A percentile compares a stretch with the other conserved stretches of the same genome.
Conservation (phyloP, 2,113 vertebrate species). For the Lepus timidus region DNA sequence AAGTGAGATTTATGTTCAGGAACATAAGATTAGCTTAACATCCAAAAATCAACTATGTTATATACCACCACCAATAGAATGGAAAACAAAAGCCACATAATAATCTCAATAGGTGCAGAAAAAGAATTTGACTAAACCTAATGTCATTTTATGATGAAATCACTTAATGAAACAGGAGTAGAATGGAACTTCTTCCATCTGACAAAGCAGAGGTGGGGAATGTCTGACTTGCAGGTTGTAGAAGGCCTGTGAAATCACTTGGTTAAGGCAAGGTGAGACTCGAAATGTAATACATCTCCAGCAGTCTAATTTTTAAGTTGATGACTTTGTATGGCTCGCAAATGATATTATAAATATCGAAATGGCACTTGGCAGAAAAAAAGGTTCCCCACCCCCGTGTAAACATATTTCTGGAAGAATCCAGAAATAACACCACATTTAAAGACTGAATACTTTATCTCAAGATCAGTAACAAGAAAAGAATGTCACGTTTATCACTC, state of each 20-base stretch:
- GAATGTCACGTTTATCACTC: background rate
- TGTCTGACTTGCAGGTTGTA: too few species aligned
- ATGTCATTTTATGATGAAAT: background rate
- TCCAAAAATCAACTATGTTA: background rate
- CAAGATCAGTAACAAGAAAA: background rate
- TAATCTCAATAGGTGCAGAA: background rate
- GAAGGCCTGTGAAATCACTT: too few species aligned
- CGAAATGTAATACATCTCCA: too few species aligned
- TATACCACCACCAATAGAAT: background rate
- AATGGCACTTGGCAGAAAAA: too few species aligned
- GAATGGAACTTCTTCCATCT: conserved; percentile 6
- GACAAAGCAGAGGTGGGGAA: background rate
- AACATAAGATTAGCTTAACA: conserved; percentile 18
- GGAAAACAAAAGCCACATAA: background rate
- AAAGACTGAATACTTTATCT: background rate
- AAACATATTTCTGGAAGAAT: background rate
- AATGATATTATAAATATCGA: too few species aligned
- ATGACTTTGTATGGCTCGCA: too few species aligned
- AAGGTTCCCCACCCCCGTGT: background rate
- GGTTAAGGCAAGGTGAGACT: too few species aligned
- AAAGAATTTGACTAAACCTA: background rate
- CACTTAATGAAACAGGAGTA: background rate
- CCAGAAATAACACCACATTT: background rate
- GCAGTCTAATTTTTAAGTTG: too few species aligned
- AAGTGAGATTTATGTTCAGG: background rate